Base-by-base conservation (phyloP, 2,888 invertebrate species). In the Meliscaeva auricollis region DNA sequence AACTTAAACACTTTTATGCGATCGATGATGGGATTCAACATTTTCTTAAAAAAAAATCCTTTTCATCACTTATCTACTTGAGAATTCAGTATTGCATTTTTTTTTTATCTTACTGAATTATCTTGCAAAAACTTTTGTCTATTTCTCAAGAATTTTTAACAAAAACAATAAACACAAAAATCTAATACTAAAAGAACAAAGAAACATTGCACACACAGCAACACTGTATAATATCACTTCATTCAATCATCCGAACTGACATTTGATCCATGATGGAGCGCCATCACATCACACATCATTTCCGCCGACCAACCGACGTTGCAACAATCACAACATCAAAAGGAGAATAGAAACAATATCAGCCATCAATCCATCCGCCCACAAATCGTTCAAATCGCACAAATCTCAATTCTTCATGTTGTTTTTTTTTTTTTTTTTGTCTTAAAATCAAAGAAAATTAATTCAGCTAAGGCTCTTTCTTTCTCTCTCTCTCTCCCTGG, bases 281-380 rank as follows among this genome's bases (percentile, higher is more conserved):
- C 60, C 77, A 77, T 48, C 50, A 64, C 50, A 70, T 77, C 58
- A 66, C 76, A 83, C 82, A 77, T 77, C 73, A 69, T 64, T 78
- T 73, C 58, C 58, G 58, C 13, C 20, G 35, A 35, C 9, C 7
- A 6, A 35, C 9, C 72, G 44, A 15, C 50, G 26, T 20, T 17
- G 13, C n/a, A 52, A 30, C n/a, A 52, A 52, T 38, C n/a, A 26
- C 20, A 54, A 15, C 30, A 38, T 20, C 58, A 38, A 35, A 11
- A 13, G 8, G 7, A 6, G 3, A 15, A 9, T 44, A 73, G 3
- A 66, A 66, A 77, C 35, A 38, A 69, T 73, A 73, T 77, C 73
- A 78, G 72, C 68, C 62, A 73, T 73, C 82, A 73, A 73, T 83
- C 77, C 73, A 83, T 77, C 78, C 82, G 77, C 82, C 82, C 72